Evolutionary conservation across 2,888 invertebrate genomes (phyloP).

Genomic region (Actias luna): DNA sequence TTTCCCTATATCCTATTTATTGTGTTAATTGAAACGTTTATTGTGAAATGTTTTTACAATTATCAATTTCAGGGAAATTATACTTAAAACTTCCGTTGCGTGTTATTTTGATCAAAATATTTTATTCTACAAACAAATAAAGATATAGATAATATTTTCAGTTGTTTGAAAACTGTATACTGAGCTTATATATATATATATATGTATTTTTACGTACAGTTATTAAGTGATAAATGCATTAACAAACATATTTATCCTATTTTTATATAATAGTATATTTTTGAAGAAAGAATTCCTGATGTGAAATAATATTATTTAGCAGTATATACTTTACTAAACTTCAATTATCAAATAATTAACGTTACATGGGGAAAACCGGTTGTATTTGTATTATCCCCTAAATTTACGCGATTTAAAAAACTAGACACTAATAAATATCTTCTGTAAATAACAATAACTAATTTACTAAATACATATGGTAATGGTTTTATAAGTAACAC

Average conservation of each 20-base stretch:
- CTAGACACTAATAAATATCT: background rate
- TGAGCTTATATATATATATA: background rate
- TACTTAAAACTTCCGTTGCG: background rate
- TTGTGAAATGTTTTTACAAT: conserved; percentile 15
- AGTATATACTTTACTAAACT: background rate
- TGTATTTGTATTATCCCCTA: background rate
- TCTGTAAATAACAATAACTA: background rate
- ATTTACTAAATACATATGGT: background rate
- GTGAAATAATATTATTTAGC: background rate
- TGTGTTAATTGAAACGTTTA: conserved; percentile 10
- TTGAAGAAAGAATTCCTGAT: background rate
- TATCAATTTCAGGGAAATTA: conserved; percentile 7
- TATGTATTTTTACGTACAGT: background rate
- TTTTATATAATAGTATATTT: background rate
- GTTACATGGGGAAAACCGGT: background rate
- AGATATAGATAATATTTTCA: background rate
- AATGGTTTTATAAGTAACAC: background rate
- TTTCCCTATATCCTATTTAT: conserved; percentile 12
- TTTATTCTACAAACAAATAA: background rate
- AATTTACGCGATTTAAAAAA: background rate
- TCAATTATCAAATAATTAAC: background rate
- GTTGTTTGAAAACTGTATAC: background rate
- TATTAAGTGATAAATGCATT: no score
- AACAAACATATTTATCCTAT: background rate
- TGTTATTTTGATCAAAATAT: background rate